Evolutionary conservation across 2,888 invertebrate species (phyloP).

Genomic region (Listrodromus nycthemerus): DNA sequence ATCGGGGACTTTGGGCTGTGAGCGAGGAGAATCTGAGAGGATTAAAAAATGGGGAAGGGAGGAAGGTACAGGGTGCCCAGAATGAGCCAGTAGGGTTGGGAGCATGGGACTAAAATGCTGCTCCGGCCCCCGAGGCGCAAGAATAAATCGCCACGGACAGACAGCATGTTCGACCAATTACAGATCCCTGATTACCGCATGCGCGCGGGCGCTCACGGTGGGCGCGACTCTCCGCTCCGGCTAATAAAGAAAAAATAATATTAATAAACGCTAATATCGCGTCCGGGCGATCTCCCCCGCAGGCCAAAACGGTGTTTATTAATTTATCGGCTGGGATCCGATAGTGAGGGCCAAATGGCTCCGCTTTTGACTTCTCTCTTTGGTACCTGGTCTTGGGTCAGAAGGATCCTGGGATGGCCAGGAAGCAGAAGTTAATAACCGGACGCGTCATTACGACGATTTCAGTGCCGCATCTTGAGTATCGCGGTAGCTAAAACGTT

Average conservation of each 20-base stretch:
- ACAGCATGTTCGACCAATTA: conserved; percentile 83
- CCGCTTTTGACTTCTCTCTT: conserved; percentile 21
- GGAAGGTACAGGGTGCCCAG: conserved; percentile 49
- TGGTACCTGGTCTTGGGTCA: conserved; percentile 29
- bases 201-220: conserved; percentile 69
- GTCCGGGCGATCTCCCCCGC: conserved; percentile 75
- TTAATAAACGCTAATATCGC: conserved; percentile 81
- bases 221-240: conserved; percentile 74
- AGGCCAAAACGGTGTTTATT: conserved; percentile 77
- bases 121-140: conserved; percentile 67
- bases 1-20: conserved; percentile 65
- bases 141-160: conserved; percentile 80
- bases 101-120: conserved; percentile 42
- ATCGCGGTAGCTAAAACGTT: neutral
- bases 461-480: neutral
- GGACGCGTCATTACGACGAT: neutral
- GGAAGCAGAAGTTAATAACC: neutral
- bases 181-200: conserved; percentile 81
- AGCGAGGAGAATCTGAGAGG: conserved; percentile 33
- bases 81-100: conserved; percentile 35
- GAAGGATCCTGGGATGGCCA: conserved; percentile 13
- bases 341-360: conserved; percentile 56
- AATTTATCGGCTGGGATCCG: conserved; percentile 76
- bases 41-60: conserved; percentile 33
- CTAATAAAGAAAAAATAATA: conserved; percentile 82